Evolutionary conservation across 92 coral and sea anemone genomes (phyloP).

Genomic region (Phenganax stokvisi): DNA sequence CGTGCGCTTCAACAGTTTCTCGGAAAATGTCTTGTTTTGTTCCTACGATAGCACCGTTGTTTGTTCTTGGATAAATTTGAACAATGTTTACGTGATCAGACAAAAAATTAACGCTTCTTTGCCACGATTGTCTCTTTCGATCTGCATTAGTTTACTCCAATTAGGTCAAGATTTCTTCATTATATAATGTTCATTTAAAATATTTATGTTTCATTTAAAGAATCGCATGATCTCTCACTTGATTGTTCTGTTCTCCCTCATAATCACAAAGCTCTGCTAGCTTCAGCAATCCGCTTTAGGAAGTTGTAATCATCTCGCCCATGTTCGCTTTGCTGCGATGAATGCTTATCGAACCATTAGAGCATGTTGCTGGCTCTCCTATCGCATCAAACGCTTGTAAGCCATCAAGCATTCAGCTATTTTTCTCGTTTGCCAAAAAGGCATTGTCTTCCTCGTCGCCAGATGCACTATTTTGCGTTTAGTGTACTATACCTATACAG

Average conservation of each 20-base stretch:
- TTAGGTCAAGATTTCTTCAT: constrained; percentile 40
- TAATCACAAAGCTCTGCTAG: constrained; percentile 51
- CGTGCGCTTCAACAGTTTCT: constrained; percentile 19
- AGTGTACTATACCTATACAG: too few species aligned
- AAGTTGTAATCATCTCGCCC: constrained; percentile 54
- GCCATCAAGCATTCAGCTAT: too few species aligned
- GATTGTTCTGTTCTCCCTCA: constrained; percentile 46
- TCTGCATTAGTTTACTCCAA: constrained; percentile 38
- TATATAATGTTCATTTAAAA: constrained; percentile 47
- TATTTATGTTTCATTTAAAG: constrained; percentile 45
- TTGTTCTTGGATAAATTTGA: constrained; percentile 13
- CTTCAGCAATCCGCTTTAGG: constrained; percentile 36
- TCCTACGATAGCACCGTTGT: constrained; percentile 24
- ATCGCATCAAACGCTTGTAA: too few species aligned
- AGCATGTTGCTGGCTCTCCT: constrained; percentile 10
- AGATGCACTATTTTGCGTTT: too few species aligned
- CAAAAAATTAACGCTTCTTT: constrained; percentile 38
- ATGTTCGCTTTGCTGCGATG: constrained; percentile 34
- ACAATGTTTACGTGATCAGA: neutral
- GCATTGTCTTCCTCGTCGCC: too few species aligned
- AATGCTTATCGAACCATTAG: constrained; percentile 47
- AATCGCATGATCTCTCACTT: constrained; percentile 45
- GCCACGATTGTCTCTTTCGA: constrained; percentile 44
- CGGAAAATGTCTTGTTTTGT: constrained; percentile 25
- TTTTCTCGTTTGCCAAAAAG: too few species aligned